Evolutionary conservation across 2,113 vertebrate species (phyloP).

Genomic region (Pipa parva): DNA sequence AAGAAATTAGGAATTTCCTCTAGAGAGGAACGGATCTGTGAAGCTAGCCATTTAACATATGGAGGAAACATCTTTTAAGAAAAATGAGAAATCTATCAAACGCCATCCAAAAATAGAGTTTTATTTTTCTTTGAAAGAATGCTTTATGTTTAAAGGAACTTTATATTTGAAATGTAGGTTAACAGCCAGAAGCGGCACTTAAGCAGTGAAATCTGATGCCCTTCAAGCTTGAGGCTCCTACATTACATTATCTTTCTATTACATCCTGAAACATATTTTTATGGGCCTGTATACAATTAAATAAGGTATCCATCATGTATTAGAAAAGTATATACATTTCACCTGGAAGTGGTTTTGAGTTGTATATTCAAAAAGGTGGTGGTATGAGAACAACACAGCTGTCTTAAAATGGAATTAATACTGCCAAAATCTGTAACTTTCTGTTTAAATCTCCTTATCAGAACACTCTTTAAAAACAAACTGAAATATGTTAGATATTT

Average conservation of each 20-base stretch:
- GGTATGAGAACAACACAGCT: too few relatives aligned
- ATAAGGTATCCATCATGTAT: conserved; percentile 11
- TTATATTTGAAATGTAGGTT: conserved; percentile 21
- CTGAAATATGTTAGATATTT: too few relatives aligned
- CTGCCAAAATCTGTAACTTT: too few relatives aligned
- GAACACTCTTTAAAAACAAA: too few relatives aligned
- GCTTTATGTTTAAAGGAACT: conserved; percentile 18
- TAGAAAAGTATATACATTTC: conserved; percentile 21
- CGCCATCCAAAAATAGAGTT: not conserved
- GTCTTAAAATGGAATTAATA: too few relatives aligned
- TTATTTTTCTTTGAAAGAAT: not conserved
- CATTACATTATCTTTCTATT: conserved; percentile 18
- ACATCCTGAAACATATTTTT: conserved; percentile 33
- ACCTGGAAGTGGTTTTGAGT: conserved; percentile 11
- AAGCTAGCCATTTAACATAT: conserved; percentile 16
- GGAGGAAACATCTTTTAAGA: conserved; percentile 2
- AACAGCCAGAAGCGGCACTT: not conserved
- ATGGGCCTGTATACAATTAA: conserved; percentile 25
- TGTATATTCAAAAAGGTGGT: too few relatives aligned
- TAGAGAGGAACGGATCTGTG: not conserved
- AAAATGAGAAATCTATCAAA: not conserved
- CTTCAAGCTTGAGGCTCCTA: not conserved
- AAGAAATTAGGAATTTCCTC: not conserved
- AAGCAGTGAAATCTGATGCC: conserved; percentile 18
- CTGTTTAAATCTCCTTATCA: too few relatives aligned